Percentiles rank a stretch among this genome's conserved stretches.
Conservation (phyloP, 1,140 invertebrate species). For the Lethrus apterus region DNA sequence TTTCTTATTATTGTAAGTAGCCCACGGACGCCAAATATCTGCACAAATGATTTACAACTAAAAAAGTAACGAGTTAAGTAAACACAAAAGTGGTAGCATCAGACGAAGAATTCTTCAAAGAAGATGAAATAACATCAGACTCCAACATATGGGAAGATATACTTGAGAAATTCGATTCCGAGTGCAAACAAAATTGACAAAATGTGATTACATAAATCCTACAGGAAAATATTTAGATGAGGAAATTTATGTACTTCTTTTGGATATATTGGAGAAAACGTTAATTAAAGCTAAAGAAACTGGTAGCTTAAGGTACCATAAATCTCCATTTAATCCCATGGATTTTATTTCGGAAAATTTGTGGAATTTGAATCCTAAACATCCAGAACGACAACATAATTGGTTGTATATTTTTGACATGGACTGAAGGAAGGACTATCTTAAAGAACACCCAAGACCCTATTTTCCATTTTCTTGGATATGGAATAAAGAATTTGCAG, state of each 20-base stretch:
- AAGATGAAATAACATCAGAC: no score
- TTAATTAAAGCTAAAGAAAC: conserved; percentile 23
- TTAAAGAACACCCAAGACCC: conserved; percentile 43
- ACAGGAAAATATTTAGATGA: conserved; percentile 20
- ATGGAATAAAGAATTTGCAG: conserved; percentile 49
- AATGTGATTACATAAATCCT: no score
- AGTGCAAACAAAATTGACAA: no score
- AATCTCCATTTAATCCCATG: conserved; percentile 50
- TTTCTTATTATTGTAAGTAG: no score
- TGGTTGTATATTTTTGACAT: conserved; percentile 48
- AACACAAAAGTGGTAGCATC: no score
- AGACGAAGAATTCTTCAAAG: no score
- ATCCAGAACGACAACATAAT: conserved; percentile 40
- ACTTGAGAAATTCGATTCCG: no score
- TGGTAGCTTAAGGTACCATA: conserved; percentile 36
- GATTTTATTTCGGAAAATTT: conserved; percentile 48
- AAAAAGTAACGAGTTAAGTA: no score
- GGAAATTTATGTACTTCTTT: conserved; percentile 18
- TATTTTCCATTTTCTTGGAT: conserved; percentile 51
- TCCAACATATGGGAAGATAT: no score
- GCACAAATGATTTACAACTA: no score
- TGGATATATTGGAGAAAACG: conserved; percentile 18
- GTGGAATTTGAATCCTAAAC: conserved; percentile 50
- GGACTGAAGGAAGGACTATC: conserved; percentile 43
- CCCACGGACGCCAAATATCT: no score